phyloP scores from a whole-genome alignment of 2,888 invertebrate species.

The Melieria omissa region DNA sequence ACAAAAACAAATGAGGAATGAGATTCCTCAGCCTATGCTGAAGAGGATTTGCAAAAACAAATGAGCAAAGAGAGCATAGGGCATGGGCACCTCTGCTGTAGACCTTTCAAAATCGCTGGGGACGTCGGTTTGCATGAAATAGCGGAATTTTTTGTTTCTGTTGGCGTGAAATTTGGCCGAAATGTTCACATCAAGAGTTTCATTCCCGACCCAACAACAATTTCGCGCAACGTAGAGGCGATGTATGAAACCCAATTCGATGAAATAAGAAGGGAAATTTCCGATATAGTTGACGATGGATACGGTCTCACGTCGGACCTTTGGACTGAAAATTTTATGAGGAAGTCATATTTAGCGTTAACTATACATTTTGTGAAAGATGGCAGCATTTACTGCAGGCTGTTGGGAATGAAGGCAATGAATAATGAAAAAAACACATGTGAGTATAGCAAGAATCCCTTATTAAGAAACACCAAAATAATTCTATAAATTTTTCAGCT shows the following conservation, averaged over 20 bases:
- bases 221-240: neutral
- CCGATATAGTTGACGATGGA: neutral
- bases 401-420: constrained; percentile 12
- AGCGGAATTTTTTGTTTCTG: neutral
- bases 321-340: too few species aligned
- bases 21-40: too few species aligned
- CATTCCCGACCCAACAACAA: neutral
- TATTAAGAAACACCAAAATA: neutral
- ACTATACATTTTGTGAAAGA: neutral
- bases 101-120: neutral
- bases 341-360: too few species aligned
- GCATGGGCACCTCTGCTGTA: too few species aligned
- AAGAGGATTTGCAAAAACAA: too few species aligned
- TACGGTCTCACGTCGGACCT: constrained; percentile 21
- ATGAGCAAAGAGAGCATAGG: too few species aligned
- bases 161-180: too few species aligned
- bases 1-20: too few species aligned
- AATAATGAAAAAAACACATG: constrained; percentile 13
- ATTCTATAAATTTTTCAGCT: constrained; percentile 4
- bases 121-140: neutral
- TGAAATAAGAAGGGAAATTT: constrained; percentile 2
- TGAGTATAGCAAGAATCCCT: neutral
- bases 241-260: neutral
- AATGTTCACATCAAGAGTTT: neutral
- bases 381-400: neutral